These are phyloP conservation scores for Scrobipalpa costella DNA, from an alignment of 2,888 invertebrate genomes.

Conservation along the genomic window DNA sequence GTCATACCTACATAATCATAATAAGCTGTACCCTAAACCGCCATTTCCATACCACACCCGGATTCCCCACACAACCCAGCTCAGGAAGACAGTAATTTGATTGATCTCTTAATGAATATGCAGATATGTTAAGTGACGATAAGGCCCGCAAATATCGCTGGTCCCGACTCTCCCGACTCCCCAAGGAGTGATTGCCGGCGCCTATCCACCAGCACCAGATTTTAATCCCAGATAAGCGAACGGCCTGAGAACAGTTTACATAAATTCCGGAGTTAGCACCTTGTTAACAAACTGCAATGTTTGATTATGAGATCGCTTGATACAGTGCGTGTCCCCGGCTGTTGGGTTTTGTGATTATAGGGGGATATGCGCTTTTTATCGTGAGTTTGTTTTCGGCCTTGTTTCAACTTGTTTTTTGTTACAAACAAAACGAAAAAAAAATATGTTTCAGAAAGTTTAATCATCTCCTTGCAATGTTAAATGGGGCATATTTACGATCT, in stretches of 20 bases:
- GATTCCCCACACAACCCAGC: constrained; percentile 36
- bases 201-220: constrained; percentile 65
- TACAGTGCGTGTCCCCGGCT: constrained; percentile 54
- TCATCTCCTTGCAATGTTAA: background rate
- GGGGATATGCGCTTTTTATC: background rate
- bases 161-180: constrained; percentile 44
- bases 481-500: background rate
- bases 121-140: constrained; percentile 75
- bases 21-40: constrained; percentile 22
- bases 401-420: background rate
- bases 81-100: constrained; percentile 63
- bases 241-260: constrained; percentile 75
- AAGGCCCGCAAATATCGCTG: constrained; percentile 70
- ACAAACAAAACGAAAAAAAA: background rate
- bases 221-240: constrained; percentile 79
- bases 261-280: constrained; percentile 78
- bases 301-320: constrained; percentile 71
- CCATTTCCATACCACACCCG: constrained; percentile 33
- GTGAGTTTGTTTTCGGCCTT: background rate
- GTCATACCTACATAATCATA: background rate
- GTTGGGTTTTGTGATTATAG: constrained; percentile 27
- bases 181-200: constrained; percentile 73
- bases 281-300: constrained; percentile 77
- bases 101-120: constrained; percentile 79
- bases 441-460: background rate